A percentile compares a stretch with the other conserved stretches of the same genome.
These are phyloP conservation scores for Botrylloides violaceus DNA, from an alignment of 23 tunicate species.

Conservation along the genomic window DNA sequence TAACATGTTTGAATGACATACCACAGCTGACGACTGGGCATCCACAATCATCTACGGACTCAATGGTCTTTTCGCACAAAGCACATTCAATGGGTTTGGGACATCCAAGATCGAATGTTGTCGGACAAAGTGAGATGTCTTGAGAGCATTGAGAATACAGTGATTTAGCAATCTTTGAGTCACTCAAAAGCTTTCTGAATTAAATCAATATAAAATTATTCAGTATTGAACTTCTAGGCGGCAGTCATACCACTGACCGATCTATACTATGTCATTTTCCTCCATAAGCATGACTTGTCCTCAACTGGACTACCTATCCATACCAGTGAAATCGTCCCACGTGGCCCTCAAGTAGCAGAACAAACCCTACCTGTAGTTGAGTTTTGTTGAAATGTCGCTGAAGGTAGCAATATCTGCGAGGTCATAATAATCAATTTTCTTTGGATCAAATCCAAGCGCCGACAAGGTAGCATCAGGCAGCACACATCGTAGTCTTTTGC, in stretches of 20 bases:
- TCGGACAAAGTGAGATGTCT: slow-evolving; percentile 35
- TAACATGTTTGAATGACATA: background rate
- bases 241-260: too few relatives aligned
- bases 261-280: too few relatives aligned
- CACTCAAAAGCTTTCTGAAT: slow-evolving; percentile 26
- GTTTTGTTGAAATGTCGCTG: slow-evolving; percentile 10
- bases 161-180: slow-evolving; percentile 1
- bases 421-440: slow-evolving; percentile 20
- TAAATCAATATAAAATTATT: too few relatives aligned
- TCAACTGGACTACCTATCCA: too few relatives aligned
- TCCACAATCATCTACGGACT: slow-evolving; percentile 30
- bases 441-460: slow-evolving; percentile 11
- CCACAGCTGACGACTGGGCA: slow-evolving; percentile 43
- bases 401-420: slow-evolving; percentile 9
- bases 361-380: slow-evolving; percentile 34
- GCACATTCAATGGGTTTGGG: slow-evolving; percentile 37
- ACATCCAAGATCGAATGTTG: slow-evolving; percentile 36
- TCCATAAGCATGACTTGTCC: too few relatives aligned
- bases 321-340: too few relatives aligned
- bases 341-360: too few relatives aligned
- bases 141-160: slow-evolving; percentile 41
- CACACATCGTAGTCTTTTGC: slow-evolving; percentile 38
- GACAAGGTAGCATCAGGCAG: slow-evolving; percentile 17
- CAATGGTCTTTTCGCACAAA: slow-evolving; percentile 40
- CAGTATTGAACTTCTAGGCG: too few relatives aligned